A percentile compares a stretch with the other conserved stretches of the same genome.
These are phyloP conservation scores for Tokudaia tokunoshimensis DNA, from an alignment of 2,797 vertebrate species.

Conservation along the genomic window DNA sequence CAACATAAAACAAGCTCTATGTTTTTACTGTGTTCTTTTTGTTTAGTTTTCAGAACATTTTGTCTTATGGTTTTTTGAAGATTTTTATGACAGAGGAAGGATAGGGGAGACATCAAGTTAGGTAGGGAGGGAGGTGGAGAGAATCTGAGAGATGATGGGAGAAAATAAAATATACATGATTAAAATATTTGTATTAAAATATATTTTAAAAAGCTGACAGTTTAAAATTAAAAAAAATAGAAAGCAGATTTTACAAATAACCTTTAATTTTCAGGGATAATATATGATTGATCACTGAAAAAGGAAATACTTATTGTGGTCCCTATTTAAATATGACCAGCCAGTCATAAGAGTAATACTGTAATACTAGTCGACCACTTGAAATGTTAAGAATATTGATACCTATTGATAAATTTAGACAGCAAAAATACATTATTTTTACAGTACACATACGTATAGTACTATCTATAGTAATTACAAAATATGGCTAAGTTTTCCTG, in stretches of 20 bases:
- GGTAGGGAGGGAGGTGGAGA: neutral
- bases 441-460: neutral
- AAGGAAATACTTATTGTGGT: neutral
- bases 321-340: neutral
- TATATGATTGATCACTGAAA: neutral
- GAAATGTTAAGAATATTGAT: neutral
- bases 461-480: neutral
- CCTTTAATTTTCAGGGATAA: neutral
- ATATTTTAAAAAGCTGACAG: neutral
- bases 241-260: neutral
- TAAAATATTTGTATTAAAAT: neutral
- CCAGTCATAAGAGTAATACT: neutral
- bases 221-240: neutral
- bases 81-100: neutral
- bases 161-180: neutral
- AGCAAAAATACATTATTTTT: neutral
- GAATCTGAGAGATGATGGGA: too few relatives aligned
- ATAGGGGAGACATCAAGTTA: too few relatives aligned
- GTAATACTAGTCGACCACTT: neutral
- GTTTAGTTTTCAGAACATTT: neutral
- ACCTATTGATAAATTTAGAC: neutral
- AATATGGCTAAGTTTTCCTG: neutral
- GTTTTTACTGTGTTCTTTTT: neutral
- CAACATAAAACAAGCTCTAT: neutral
- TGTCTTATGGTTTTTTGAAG: neutral